Percentiles rank a stretch among this genome's conserved stretches.
phyloP scores from a whole-genome alignment of 2,797 vertebrate species.

The Tenualosa ilisha region DNA sequence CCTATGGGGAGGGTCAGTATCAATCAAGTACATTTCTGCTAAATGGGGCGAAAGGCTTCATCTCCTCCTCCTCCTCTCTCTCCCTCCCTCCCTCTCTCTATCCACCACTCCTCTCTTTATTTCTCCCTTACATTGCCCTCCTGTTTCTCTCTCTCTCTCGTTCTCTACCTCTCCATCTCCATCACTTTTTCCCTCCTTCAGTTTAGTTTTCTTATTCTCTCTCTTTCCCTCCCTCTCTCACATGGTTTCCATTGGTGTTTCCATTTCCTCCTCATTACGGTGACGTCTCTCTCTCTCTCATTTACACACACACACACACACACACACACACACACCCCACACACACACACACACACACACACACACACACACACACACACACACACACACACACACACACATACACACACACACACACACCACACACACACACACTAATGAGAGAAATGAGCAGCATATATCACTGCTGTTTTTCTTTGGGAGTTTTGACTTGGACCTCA shows the following conservation, averaged over 20 bases:
- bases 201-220: neutral
- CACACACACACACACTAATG: neutral
- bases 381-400: neutral
- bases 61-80: neutral
- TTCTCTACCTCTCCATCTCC: neutral
- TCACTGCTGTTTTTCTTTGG: conserved; percentile 35
- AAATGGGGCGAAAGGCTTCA: conserved; percentile 27
- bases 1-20: conserved; percentile 19
- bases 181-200: neutral
- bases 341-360: neutral
- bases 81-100: neutral
- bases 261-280: conserved; percentile 42
- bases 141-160: neutral
- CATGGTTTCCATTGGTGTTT: conserved; percentile 44
- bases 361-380: neutral
- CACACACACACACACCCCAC: neutral
- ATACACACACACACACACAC: neutral
- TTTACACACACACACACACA: neutral
- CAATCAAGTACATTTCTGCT: conserved; percentile 36
- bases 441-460: conserved; percentile 25
- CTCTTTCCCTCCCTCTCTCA: conserved; percentile 11
- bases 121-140: neutral
- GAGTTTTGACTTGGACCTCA: conserved; percentile 34
- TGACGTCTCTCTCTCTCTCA: neutral
- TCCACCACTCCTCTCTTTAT: neutral